A percentile compares a stretch with the other conserved stretches of the same genome.
These are phyloP conservation scores for Pelosia muscerda DNA, from an alignment of 2,888 invertebrate species.

Conservation along the genomic window DNA sequence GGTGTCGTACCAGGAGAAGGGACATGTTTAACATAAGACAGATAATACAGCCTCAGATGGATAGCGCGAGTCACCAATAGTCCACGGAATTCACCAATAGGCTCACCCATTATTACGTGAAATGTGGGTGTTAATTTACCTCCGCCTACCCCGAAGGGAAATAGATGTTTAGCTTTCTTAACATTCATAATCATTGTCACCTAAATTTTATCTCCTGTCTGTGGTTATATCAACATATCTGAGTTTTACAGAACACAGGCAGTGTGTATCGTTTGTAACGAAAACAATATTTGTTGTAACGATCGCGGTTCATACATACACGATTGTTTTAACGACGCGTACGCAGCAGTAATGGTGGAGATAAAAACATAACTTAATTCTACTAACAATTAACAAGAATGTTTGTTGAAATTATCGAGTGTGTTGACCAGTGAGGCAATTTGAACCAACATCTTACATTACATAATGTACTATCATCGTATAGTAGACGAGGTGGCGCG, in stretches of 20 bases:
- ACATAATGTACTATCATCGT: neutral
- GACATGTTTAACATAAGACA: no score
- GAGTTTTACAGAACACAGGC: neutral
- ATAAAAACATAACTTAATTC: conserved; percentile 49
- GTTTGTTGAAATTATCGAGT: conserved; percentile 38
- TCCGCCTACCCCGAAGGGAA: no score
- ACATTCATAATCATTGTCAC: neutral
- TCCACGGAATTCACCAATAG: no score
- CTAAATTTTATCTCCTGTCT: neutral
- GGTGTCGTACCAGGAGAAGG: no score
- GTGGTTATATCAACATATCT: neutral
- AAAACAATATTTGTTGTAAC: conserved; percentile 5
- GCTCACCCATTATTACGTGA: no score
- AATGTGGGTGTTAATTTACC: no score
- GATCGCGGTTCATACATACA: conserved; percentile 1
- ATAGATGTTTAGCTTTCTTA: neutral
- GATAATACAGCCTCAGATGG: no score
- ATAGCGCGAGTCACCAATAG: no score
- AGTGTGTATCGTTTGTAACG: neutral
- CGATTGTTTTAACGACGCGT: conserved; percentile 9
- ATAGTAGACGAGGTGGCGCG: neutral
- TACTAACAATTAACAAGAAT: conserved; percentile 38
- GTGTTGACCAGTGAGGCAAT: conserved; percentile 15
- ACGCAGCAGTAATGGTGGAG: conserved; percentile 6
- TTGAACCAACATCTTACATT: neutral